Percentiles rank a stretch among this genome's conserved stretches.
phyloP scores from a whole-genome alignment of 2,888 invertebrate species.

The Luffia ferchaultella region DNA sequence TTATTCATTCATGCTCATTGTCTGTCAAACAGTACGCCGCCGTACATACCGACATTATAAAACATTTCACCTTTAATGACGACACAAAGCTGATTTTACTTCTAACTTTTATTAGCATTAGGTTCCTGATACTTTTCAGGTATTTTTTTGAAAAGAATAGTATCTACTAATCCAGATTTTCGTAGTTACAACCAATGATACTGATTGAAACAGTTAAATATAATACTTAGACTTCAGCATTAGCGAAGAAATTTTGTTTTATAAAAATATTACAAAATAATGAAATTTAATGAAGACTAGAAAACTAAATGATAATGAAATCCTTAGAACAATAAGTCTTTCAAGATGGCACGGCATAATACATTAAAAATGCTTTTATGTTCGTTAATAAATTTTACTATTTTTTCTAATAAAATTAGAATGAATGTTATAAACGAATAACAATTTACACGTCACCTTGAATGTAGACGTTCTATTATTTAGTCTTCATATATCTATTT shows the following conservation, averaged over 20 bases:
- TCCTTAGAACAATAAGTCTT: constrained; percentile 64
- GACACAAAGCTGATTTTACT: constrained; percentile 1
- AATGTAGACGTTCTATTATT: constrained; percentile 55
- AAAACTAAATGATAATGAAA: constrained; percentile 64
- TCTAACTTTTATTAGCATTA: constrained; percentile 1
- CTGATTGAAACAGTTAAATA: too few species aligned
- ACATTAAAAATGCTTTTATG: constrained; percentile 54
- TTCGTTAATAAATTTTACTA: too few species aligned
- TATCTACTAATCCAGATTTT: too few species aligned
- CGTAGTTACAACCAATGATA: too few species aligned
- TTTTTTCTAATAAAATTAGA: constrained; percentile 41
- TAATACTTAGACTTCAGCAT: too few species aligned
- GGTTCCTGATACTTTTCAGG: too few species aligned
- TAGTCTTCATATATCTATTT: constrained; percentile 15
- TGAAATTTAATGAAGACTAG: constrained; percentile 64
- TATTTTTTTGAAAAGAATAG: constrained; percentile 15
- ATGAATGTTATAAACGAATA: constrained; percentile 50
- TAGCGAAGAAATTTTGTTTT: constrained; percentile 22
- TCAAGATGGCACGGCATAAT: constrained; percentile 59
- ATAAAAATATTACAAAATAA: constrained; percentile 26
- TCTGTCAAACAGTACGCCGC: constrained; percentile 54
- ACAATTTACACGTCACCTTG: constrained; percentile 59
- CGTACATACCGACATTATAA: constrained; percentile 39
- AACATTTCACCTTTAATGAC: constrained; percentile 23
- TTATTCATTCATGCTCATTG: constrained; percentile 56